These are phyloP conservation scores for Theretra japonica DNA, from an alignment of 2,888 invertebrate genomes.

Conservation along the genomic window DNA sequence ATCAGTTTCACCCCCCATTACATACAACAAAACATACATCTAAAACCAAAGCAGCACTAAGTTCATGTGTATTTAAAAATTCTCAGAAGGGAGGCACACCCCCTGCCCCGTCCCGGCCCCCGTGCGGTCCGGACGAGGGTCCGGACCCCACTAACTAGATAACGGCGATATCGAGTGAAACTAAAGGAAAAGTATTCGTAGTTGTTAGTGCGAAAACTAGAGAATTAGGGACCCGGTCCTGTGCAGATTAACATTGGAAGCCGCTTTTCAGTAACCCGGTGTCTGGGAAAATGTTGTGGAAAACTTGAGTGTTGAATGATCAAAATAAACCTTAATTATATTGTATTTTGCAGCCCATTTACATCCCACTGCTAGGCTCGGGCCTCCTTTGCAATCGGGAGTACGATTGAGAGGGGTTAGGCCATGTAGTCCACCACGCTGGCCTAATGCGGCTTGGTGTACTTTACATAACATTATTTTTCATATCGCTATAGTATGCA, in stretches of 20 bases:
- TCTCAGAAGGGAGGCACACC: slow-evolving; percentile 47
- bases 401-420: too few relatives aligned
- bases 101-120: slow-evolving; percentile 69
- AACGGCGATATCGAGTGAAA: slow-evolving; percentile 80
- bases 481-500: too few relatives aligned
- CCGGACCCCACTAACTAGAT: slow-evolving; percentile 81
- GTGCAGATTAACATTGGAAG: slow-evolving; percentile 68
- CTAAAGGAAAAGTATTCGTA: slow-evolving; percentile 81
- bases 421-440: too few relatives aligned
- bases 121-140: slow-evolving; percentile 78
- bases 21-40: not conserved
- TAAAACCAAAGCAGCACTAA: slow-evolving; percentile 9
- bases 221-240: slow-evolving; percentile 69
- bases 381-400: too few relatives aligned
- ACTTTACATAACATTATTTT: too few relatives aligned
- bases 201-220: slow-evolving; percentile 73
- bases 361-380: too few relatives aligned
- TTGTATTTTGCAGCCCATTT: too few relatives aligned
- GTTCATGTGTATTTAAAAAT: slow-evolving; percentile 22
- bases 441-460: too few relatives aligned
- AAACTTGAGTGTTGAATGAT: not conserved
- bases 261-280: slow-evolving; percentile 36
- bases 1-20: too few relatives aligned
- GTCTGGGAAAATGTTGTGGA: not conserved
- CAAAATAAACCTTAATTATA: too few relatives aligned